These are phyloP conservation scores for Oncorhynchus nerka DNA, from an alignment of 2,113 vertebrate species.

Conservation along the genomic window DNA sequence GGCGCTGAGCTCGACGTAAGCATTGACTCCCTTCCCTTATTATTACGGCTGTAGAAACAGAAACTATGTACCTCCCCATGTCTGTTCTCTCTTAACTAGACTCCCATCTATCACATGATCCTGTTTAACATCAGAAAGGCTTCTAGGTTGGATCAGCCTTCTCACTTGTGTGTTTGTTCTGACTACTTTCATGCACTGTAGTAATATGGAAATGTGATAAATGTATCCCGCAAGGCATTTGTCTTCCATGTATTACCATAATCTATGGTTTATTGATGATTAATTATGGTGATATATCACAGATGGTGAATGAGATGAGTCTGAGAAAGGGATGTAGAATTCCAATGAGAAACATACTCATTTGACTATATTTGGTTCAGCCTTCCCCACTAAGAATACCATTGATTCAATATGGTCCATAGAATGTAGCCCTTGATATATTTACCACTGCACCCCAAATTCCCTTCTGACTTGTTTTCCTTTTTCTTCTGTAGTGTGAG, in stretches of 20 bases:
- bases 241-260: slow-evolving; percentile 36
- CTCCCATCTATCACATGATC: slow-evolving; percentile 51
- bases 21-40: slow-evolving; percentile 27
- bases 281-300: slow-evolving; percentile 22
- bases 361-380: not conserved
- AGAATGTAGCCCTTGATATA: not conserved
- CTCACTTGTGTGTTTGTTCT: slow-evolving; percentile 17
- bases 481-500: slow-evolving; percentile 53
- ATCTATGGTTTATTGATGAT: slow-evolving; percentile 24
- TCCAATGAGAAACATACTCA: slow-evolving; percentile 3
- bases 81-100: no score
- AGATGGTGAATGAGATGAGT: slow-evolving; percentile 35
- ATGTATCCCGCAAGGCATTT: slow-evolving; percentile 44
- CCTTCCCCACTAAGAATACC: not conserved
- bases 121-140: slow-evolving; percentile 41
- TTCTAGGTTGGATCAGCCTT: slow-evolving; percentile 36
- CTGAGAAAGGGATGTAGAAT: slow-evolving; percentile 18
- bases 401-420: not conserved
- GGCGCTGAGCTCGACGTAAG: slow-evolving; percentile 87
- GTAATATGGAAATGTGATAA: slow-evolving; percentile 49
- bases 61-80: not conserved
- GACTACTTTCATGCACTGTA: slow-evolving; percentile 21
- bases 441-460: not conserved
- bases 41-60: slow-evolving; percentile 2
- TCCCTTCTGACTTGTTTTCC: not conserved